These are phyloP conservation scores for Mus minutoides DNA, from an alignment of 2,797 vertebrate species.

Conservation along the genomic window DNA sequence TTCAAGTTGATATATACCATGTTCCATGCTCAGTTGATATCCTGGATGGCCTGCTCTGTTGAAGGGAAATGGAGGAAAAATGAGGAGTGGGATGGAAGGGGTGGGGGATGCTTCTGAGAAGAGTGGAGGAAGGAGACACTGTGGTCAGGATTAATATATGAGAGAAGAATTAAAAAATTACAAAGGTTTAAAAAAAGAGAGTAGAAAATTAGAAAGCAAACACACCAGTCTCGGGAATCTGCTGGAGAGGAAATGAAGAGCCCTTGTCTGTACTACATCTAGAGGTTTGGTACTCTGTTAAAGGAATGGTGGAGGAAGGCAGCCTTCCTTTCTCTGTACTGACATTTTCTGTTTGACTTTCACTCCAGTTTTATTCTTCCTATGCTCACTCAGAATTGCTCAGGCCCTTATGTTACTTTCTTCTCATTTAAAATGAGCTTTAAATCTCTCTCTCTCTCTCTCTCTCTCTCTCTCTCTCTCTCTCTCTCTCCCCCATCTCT, in stretches of 20 bases:
- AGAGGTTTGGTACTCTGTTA: neutral
- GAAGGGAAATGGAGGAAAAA: neutral
- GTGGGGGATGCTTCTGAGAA: neutral
- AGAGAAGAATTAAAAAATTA: neutral
- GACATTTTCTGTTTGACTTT: neutral
- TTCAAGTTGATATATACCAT: neutral
- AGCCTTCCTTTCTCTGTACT: neutral
- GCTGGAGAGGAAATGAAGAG: neutral
- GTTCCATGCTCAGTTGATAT: neutral
- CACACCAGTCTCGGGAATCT: neutral
- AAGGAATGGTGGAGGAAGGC: neutral
- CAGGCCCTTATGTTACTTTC: neutral
- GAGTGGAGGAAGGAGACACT: neutral
- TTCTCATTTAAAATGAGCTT: slow-evolving; percentile 12
- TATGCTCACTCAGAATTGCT: neutral
- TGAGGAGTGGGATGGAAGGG: neutral
- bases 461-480: no score
- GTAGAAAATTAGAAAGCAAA: neutral
- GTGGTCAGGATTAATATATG: neutral
- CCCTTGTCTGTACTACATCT: neutral
- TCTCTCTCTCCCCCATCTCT: no score
- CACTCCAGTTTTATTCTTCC: neutral
- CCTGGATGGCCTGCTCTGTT: neutral
- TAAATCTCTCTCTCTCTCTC: neutral
- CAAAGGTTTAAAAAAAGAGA: neutral